Percentiles rank a stretch among this genome's conserved stretches.
These are phyloP conservation scores for Danio choprae DNA, from an alignment of 2,797 vertebrate species.

Conservation along the genomic window DNA sequence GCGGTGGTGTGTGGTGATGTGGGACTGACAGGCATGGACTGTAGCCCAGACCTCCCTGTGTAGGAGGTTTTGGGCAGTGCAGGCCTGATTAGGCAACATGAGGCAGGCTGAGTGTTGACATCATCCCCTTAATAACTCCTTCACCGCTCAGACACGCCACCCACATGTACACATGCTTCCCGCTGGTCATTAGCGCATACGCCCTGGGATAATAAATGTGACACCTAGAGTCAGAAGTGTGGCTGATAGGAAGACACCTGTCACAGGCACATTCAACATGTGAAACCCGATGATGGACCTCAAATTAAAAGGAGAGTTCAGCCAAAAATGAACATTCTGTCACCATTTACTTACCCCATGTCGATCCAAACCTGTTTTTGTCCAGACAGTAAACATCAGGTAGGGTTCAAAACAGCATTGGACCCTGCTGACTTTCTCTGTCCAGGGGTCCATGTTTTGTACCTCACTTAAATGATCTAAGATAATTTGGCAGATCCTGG, in stretches of 20 bases:
- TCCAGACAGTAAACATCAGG: not conserved
- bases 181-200: constrained; percentile 48
- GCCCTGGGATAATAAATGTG: constrained; percentile 54
- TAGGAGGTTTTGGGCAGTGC: constrained; percentile 45
- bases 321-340: constrained; percentile 3
- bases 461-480: too few species aligned
- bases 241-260: constrained; percentile 50
- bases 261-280: constrained; percentile 36
- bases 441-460: too few species aligned
- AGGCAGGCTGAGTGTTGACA: constrained; percentile 58
- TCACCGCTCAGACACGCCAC: constrained; percentile 31
- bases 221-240: constrained; percentile 30
- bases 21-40: constrained; percentile 60
- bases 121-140: constrained; percentile 56
- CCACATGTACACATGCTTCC: constrained; percentile 31
- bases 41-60: constrained; percentile 61
- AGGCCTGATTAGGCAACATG: constrained; percentile 55
- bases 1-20: constrained; percentile 51
- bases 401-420: not conserved
- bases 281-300: not conserved
- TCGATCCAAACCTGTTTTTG: not conserved
- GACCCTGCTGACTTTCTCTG: not conserved
- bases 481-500: too few species aligned
- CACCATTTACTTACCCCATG: not conserved
- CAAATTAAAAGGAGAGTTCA: constrained; percentile 4